Conservation (phyloP, 1,140 invertebrate species). For the Drosophila subobscura region DNA sequence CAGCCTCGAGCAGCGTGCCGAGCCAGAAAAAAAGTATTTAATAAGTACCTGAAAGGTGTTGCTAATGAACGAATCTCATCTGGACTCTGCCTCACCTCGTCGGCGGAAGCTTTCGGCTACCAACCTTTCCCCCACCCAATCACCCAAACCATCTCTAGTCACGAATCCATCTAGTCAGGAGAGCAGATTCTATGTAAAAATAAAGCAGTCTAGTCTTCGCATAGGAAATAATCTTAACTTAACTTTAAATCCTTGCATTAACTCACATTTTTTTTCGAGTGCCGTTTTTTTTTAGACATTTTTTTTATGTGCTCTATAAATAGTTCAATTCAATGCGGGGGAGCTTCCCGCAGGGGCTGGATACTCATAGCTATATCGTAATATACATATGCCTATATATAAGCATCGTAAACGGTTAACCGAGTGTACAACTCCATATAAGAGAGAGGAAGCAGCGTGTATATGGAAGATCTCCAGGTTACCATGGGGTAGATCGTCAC, state of each 20-base stretch:
- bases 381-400: constrained; percentile 47
- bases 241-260: constrained; percentile 15
- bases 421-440: constrained; percentile 20
- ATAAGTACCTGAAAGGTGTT: constrained; percentile 60
- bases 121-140: no score
- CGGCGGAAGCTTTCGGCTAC: no score
- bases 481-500: no score
- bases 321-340: constrained; percentile 35
- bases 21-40: constrained; percentile 49
- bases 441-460: no score
- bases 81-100: no score
- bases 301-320: constrained; percentile 19
- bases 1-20: background rate
- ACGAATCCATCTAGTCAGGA: constrained; percentile 28
- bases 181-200: constrained; percentile 41
- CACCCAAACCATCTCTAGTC: constrained; percentile 6
- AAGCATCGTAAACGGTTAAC: constrained; percentile 39
- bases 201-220: constrained; percentile 46
- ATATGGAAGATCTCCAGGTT: no score
- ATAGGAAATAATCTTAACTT: constrained; percentile 41
- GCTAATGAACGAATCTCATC: constrained; percentile 15
- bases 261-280: constrained; percentile 10
- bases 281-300: constrained; percentile 8
- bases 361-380: constrained; percentile 50
- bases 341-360: constrained; percentile 11